Evolutionary conservation across 1,140 invertebrate species (phyloP), one percentile per base, ranked within the genome.

Genomic region (Theocolax elegans): DNA sequence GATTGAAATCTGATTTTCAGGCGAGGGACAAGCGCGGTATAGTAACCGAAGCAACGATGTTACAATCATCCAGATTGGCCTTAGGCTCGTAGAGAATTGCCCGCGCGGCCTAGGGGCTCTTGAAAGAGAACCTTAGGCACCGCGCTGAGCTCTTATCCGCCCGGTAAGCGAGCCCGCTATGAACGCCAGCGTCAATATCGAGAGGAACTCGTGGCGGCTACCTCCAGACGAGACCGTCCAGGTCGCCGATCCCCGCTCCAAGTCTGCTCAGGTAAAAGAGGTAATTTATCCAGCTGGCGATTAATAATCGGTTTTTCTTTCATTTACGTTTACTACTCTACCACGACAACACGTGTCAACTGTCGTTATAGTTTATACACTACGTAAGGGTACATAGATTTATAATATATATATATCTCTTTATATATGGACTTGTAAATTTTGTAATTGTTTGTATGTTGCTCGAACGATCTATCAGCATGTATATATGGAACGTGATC

Each of bases 211-310:
- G 79, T 94, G 93, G 93, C 91, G 93, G 84, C 87, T 94, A 83
- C 93, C 93, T 83, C 93, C 93, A 75, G 93, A 95, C 87, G 93
- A 95, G 88, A 94, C 93, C 74, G 89, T 95, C 75, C 93, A 95
- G 86, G 93, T 95, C 81, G 92, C 91, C 85, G 93, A 94, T 88
- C 91, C 92, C 75, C 91, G 93, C 85, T 70, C 67, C 0, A 93
- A 93, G 82, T 91, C 92, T 85, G 89, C 89, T 80, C 91, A 89
- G 87, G 87, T 88, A 84, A 79, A 76, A 76, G 74, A 77, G 74
- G 75, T 77, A 77, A 79, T 73, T 25, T 10, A 48, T 48, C 44
- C 9, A 58, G 54, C 54, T 10, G 12, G 42, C 40, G 15, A 44
- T 9, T 15, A 44, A 44, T 44, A 35, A n/a, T n/a, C n/a, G n/a